Conservation (phyloP, 2,888 invertebrate species). For the Leptinotarsa juncta region DNA sequence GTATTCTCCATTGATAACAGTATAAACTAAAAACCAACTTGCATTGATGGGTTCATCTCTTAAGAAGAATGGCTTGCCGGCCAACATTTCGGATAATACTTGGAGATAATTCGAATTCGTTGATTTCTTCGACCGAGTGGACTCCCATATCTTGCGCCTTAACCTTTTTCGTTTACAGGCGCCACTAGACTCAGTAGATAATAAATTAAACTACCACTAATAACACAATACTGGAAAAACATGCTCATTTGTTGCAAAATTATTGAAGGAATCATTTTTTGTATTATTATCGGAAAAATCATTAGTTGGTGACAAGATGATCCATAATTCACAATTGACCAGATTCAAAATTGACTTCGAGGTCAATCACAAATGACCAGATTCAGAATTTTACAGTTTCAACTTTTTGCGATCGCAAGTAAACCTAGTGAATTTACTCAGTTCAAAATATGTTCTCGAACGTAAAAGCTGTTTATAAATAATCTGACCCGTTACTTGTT, state of each 20-base stretch:
- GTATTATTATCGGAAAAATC: too few relatives aligned
- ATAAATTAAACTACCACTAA: constrained; percentile 61
- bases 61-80: constrained; percentile 94
- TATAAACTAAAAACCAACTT: constrained; percentile 63
- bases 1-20: not conserved
- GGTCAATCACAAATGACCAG: too few relatives aligned
- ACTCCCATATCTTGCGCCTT: constrained; percentile 95
- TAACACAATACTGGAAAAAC: constrained; percentile 64
- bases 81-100: constrained; percentile 89
- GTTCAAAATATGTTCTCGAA: too few relatives aligned
- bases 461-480: too few relatives aligned
- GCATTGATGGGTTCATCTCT: constrained; percentile 94
- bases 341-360: too few relatives aligned
- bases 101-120: constrained; percentile 86
- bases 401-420: too few relatives aligned
- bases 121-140: constrained; percentile 90
- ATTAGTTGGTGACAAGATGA: too few relatives aligned
- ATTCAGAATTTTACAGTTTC: too few relatives aligned
- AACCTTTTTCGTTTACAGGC: constrained; percentile 91
- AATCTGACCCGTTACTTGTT: too few relatives aligned
- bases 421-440: too few relatives aligned
- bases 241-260: constrained; percentile 49
- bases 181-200: constrained; percentile 62
- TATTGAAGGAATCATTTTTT: too few relatives aligned
- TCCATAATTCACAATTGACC: too few relatives aligned